These are phyloP conservation scores for Stenoptilia bipunctidactyla DNA, from an alignment of 2,888 invertebrate genomes.

Conservation along the genomic window DNA sequence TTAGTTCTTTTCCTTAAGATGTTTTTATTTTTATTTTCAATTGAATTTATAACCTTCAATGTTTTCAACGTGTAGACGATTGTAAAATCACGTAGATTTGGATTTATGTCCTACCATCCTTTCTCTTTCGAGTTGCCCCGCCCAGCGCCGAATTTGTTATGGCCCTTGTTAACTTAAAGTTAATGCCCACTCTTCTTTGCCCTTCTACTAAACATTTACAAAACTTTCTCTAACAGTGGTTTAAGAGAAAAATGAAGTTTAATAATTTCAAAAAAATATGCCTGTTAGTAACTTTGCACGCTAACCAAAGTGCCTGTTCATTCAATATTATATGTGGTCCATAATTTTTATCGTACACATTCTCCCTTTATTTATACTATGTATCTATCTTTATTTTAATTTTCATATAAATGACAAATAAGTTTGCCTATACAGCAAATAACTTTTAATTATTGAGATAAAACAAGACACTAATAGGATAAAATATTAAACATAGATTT, in stretches of 20 bases:
- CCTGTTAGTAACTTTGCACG: constrained; percentile 67
- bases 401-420: constrained; percentile 8
- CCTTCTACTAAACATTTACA: constrained; percentile 28
- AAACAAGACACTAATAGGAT: too few species aligned
- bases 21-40: constrained; percentile 8
- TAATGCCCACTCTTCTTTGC: constrained; percentile 31
- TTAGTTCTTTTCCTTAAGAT: constrained; percentile 1
- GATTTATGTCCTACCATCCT: constrained; percentile 33
- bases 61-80: constrained; percentile 54
- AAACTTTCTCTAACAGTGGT: constrained; percentile 15
- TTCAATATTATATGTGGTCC: constrained; percentile 68
- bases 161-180: constrained; percentile 33
- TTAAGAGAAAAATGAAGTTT: constrained; percentile 39
- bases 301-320: constrained; percentile 60
- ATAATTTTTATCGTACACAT: constrained; percentile 45
- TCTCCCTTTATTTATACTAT: constrained; percentile 44
- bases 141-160: constrained; percentile 58
- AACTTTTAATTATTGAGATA: too few species aligned
- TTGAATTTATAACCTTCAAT: too few species aligned
- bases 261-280: constrained; percentile 42
- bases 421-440: constrained; percentile 22
- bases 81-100: constrained; percentile 46
- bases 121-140: constrained; percentile 57
- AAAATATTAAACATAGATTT: constrained; percentile 16
- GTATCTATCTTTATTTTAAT: constrained; percentile 39